Conservation (phyloP, 2,888 invertebrate genomes). For the Halictus ligatus region DNA sequence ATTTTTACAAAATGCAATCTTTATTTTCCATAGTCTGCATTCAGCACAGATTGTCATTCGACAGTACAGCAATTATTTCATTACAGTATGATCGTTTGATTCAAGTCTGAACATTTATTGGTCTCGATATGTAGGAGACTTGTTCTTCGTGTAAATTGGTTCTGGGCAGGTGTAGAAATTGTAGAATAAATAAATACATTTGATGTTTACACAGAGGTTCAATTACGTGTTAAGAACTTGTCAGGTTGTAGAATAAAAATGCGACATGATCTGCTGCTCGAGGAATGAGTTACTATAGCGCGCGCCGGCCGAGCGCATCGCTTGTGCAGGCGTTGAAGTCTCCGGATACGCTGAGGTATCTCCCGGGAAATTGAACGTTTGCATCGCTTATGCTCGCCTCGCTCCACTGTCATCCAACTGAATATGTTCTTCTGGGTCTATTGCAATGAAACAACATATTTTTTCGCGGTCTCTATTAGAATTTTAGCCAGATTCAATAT, state of each 20-base stretch:
- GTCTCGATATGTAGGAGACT: not conserved
- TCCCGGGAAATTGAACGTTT: not conserved
- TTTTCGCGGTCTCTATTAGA: too few relatives aligned
- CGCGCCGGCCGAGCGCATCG: constrained; percentile 7
- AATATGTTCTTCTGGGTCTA: not conserved
- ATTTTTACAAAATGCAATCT: too few relatives aligned
- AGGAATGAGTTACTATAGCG: not conserved
- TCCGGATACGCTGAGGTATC: not conserved
- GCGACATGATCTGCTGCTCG: not conserved
- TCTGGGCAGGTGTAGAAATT: not conserved
- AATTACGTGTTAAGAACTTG: not conserved
- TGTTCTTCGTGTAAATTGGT: not conserved
- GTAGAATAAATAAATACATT: not conserved
- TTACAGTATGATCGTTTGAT: too few relatives aligned
- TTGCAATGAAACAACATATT: too few relatives aligned
- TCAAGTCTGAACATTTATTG: not conserved
- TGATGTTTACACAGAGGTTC: not conserved
- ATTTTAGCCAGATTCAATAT: too few relatives aligned
- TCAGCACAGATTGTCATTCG: too few relatives aligned
- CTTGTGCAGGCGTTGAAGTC: constrained; percentile 35
- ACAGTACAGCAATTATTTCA: too few relatives aligned
- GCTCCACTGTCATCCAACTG: not conserved
- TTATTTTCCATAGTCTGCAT: too few relatives aligned
- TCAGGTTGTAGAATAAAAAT: not conserved
- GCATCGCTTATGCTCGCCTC: not conserved